A percentile compares a stretch with the other conserved stretches of the same genome.
Conservation (phyloP, 2,888 invertebrate genomes). For the Prostheceraeus crozeri region DNA sequence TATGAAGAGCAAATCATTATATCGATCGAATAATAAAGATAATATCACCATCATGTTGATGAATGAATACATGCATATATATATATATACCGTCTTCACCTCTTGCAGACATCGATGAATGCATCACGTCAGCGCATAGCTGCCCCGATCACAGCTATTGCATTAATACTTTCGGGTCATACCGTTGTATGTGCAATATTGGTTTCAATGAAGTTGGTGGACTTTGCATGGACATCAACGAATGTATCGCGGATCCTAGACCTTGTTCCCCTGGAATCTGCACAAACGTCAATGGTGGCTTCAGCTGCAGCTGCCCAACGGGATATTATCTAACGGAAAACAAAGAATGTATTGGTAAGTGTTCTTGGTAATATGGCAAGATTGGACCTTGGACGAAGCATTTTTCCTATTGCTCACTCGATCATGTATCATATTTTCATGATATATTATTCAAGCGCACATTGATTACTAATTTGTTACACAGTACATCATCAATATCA, state of each 20-base stretch:
- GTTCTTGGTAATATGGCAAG: no score
- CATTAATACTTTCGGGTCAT: constrained; percentile 39
- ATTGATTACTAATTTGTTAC: no score
- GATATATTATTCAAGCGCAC: no score
- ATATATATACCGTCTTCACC: background rate
- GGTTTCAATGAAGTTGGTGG: no score
- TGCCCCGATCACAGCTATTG: constrained; percentile 35
- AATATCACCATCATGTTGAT: background rate
- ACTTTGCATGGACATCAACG: constrained; percentile 33
- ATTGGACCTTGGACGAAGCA: no score
- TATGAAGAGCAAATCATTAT: no score
- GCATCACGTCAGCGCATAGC: constrained; percentile 14
- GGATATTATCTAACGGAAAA: no score
- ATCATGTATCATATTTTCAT: no score
- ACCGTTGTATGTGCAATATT: constrained; percentile 34
- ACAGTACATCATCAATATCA: no score
- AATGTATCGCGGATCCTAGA: constrained; percentile 25
- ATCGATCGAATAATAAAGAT: no score
- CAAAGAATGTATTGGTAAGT: no score
- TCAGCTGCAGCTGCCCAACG: constrained; percentile 34
- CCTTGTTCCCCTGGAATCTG: constrained; percentile 35
- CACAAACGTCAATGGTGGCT: constrained; percentile 34
- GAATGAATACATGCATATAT: background rate
- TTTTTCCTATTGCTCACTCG: no score
- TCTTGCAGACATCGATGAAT: constrained; percentile 39